phyloP scores from a whole-genome alignment of 2,797 vertebrate genomes.

The Sparidentex hasta region DNA sequence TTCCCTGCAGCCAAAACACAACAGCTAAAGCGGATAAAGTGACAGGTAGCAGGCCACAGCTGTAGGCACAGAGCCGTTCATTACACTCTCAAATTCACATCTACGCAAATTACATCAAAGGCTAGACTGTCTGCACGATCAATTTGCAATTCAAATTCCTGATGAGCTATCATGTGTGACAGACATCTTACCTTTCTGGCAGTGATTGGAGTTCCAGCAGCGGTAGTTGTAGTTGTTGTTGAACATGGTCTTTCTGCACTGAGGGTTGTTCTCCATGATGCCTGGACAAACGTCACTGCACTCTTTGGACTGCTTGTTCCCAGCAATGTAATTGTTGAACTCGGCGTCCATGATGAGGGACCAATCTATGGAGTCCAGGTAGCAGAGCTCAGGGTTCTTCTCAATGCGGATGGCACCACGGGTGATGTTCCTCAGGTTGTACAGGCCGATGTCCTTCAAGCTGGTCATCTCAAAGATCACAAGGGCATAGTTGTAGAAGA shows the following conservation, averaged over 20 bases:
- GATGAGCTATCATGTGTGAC: conserved; percentile 15
- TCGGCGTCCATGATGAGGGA: conserved; percentile 96
- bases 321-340: conserved; percentile 96
- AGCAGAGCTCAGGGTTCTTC: conserved; percentile 98
- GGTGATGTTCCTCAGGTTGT: conserved; percentile 96
- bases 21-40: conserved; percentile 28
- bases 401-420: conserved; percentile 97
- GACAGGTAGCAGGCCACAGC: conserved; percentile 28
- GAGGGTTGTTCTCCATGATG: conserved; percentile 91
- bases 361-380: conserved; percentile 98
- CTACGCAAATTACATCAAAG: conserved; percentile 28
- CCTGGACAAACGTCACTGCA: conserved; percentile 97
- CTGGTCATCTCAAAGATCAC: conserved; percentile 99
- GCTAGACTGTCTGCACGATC: conserved; percentile 22
- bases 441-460: conserved; percentile 96
- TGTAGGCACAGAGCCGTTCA: conserved; percentile 20
- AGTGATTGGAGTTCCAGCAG: conserved; percentile 97
- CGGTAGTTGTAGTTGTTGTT: conserved; percentile 96
- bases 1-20: conserved; percentile 33
- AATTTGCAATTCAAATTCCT: conserved; percentile 55
- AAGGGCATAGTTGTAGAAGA: conserved; percentile 98
- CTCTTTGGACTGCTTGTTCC: conserved; percentile 97
- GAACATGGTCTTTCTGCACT: conserved; percentile 94
- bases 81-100: conserved; percentile 31
- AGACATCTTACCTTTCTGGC: conserved; percentile 95